phyloP scores from a whole-genome alignment of 2,113 vertebrate genomes.

The Sclerurus mexicanus region DNA sequence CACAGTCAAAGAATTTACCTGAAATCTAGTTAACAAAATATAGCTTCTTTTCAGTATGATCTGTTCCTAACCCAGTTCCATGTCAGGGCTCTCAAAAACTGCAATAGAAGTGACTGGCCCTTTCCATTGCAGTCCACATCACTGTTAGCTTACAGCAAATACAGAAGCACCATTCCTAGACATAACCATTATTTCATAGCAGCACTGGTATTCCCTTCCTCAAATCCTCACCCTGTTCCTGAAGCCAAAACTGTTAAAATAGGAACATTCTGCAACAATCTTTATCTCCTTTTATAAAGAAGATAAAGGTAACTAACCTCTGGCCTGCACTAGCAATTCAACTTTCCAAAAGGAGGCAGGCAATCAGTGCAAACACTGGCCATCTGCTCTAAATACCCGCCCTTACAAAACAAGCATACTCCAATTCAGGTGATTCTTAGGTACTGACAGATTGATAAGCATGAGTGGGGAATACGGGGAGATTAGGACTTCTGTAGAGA shows the following conservation, averaged over 20 bases:
- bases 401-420: neutral
- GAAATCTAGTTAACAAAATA: neutral
- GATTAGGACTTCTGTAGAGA: neutral
- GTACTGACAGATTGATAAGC: neutral
- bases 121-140: neutral
- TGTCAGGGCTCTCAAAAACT: neutral
- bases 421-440: neutral
- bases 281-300: neutral
- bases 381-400: neutral
- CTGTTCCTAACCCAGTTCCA: neutral
- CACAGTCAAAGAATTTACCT: neutral
- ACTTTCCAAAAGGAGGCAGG: neutral
- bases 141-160: neutral
- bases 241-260: neutral
- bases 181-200: neutral
- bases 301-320: neutral
- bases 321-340: neutral
- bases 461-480: rapidly evolving
- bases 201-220: neutral
- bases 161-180: neutral
- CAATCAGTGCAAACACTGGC: neutral
- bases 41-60: neutral
- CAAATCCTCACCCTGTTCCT: neutral
- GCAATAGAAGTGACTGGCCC: neutral
- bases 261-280: neutral